Evolutionary conservation across 2,888 invertebrate species (phyloP).

Genomic region (Xiphydria camelus): DNA sequence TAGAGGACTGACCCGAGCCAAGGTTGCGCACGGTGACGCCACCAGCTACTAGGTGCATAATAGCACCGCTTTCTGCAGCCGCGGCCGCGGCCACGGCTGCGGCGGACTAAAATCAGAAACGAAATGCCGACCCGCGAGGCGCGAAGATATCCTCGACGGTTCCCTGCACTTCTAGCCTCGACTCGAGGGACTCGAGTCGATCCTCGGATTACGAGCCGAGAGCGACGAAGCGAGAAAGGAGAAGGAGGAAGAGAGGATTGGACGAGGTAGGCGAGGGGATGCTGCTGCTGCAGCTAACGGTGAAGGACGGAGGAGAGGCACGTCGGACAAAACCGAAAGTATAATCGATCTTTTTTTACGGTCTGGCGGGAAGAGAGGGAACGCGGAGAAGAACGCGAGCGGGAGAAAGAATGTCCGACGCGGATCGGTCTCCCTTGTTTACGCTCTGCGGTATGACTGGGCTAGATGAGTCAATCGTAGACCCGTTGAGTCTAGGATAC

Average conservation of each 20-base stretch:
- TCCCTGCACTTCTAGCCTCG: not conserved
- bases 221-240: slow-evolving; percentile 2
- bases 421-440: slow-evolving; percentile 17
- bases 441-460: slow-evolving; percentile 41
- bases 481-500: slow-evolving; percentile 53
- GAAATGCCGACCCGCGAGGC: not conserved
- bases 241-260: slow-evolving; percentile 2
- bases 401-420: slow-evolving; percentile 20
- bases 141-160: not conserved
- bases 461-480: slow-evolving; percentile 56
- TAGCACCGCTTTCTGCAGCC: slow-evolving; percentile 47
- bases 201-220: not conserved
- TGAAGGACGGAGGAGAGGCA: too few relatives aligned
- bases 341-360: too few relatives aligned
- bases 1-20: slow-evolving; percentile 58
- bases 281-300: too few relatives aligned
- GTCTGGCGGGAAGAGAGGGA: too few relatives aligned
- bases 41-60: slow-evolving; percentile 57
- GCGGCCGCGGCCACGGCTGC: slow-evolving; percentile 29
- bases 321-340: too few relatives aligned
- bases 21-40: slow-evolving; percentile 57
- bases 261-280: slow-evolving; percentile 9
- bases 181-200: not conserved
- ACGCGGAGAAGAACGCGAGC: too few relatives aligned
- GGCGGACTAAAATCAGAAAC: slow-evolving; percentile 5